Evolutionary conservation across 2,797 vertebrate genomes (phyloP).

Genomic region (Psittacula echo): DNA sequence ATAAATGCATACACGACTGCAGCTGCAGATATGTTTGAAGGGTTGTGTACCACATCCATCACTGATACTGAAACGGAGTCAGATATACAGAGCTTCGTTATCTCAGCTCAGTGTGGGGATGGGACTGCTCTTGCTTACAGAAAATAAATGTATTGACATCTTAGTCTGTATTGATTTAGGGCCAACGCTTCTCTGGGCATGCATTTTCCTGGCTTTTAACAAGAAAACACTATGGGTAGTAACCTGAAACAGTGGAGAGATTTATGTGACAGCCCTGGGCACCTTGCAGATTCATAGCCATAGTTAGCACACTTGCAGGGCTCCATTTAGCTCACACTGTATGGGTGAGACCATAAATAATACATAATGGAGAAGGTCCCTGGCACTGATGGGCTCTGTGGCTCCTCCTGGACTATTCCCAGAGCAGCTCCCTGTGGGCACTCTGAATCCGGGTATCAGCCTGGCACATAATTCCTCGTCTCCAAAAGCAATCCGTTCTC

Average conservation of each 20-base stretch:
- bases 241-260: neutral
- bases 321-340: fast-evolving
- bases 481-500: fast-evolving
- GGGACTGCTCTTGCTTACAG: constrained; percentile 4
- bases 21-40: neutral
- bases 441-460: neutral
- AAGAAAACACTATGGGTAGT: neutral
- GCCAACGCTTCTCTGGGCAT: neutral
- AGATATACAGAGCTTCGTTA: neutral
- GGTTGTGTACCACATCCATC: neutral
- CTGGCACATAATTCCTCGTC: neutral
- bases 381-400: neutral
- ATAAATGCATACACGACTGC: neutral
- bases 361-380: neutral
- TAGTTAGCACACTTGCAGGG: fast-evolving
- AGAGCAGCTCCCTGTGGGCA: neutral
- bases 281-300: fast-evolving
- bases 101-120: neutral
- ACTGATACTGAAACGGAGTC: neutral
- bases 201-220: neutral
- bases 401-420: neutral
- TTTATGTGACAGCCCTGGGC: neutral
- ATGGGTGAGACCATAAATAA: neutral
- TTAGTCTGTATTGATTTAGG: neutral
- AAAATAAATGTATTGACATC: neutral